Evolutionary conservation across 2,888 invertebrate species (phyloP).

Genomic region (Cremastinae sp.): DNA sequence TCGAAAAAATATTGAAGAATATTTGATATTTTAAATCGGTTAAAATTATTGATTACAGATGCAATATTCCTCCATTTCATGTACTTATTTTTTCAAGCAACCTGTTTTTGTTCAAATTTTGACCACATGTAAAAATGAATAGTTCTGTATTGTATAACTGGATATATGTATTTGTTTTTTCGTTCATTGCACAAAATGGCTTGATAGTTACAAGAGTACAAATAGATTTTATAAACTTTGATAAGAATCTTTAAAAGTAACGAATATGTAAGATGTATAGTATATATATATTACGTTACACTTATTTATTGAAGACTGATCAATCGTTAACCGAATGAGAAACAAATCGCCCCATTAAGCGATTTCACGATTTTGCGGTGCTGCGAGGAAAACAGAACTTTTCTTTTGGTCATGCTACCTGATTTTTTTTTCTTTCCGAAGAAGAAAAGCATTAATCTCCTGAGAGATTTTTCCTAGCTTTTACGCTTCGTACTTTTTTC

Average conservation of each 20-base stretch:
- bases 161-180: constrained; percentile 4
- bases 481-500: constrained; percentile 17
- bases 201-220: constrained; percentile 47
- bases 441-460: constrained; percentile 15
- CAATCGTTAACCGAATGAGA: constrained; percentile 29
- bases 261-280: constrained; percentile 22
- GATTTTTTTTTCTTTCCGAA: constrained; percentile 12
- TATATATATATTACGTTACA: constrained; percentile 33
- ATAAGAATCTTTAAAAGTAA: constrained; percentile 35
- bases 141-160: constrained; percentile 12
- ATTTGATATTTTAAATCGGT: background rate
- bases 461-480: constrained; percentile 31
- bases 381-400: constrained; percentile 16
- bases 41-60: background rate
- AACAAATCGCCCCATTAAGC: background rate
- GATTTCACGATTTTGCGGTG: constrained; percentile 30
- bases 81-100: too few relatives aligned
- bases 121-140: background rate
- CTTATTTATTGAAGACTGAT: constrained; percentile 51
- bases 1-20: background rate
- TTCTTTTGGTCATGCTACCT: constrained; percentile 37
- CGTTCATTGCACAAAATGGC: constrained; percentile 18
- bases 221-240: constrained; percentile 51
- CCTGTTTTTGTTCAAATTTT: background rate
- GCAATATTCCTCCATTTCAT: background rate